Percentiles rank a stretch among this genome's conserved stretches.
These are phyloP conservation scores for Tauraco erythrolophus DNA, from an alignment of 2,113 vertebrate species.

Conservation along the genomic window DNA sequence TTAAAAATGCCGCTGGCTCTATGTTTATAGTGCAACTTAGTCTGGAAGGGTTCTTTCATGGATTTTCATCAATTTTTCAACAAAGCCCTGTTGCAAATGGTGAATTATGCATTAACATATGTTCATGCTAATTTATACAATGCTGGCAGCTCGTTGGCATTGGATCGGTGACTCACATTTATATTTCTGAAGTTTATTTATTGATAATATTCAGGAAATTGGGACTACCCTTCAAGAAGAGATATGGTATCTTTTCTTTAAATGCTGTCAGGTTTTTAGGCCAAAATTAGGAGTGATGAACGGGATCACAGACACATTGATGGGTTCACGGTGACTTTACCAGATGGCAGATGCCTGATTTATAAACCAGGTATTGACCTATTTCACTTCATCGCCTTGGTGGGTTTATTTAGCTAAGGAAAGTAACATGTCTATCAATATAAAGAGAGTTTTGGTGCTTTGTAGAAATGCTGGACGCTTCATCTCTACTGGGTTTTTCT, in stretches of 20 bases:
- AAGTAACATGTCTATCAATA: neutral
- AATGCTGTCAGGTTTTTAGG: neutral
- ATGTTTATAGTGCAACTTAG: conserved; percentile 33
- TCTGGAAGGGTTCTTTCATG: conserved; percentile 59
- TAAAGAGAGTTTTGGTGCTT: neutral
- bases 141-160: conserved; percentile 65
- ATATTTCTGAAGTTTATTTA: conserved; percentile 54
- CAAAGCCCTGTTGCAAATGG: conserved; percentile 58
- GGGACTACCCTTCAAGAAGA: neutral
- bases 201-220: conserved; percentile 34
- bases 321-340: neutral
- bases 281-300: neutral
- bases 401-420: neutral
- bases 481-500: neutral
- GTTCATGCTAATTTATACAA: conserved; percentile 72
- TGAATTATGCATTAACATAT: conserved; percentile 81
- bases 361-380: neutral
- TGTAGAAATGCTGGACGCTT: rapidly evolving
- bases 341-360: neutral
- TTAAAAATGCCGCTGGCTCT: neutral
- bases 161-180: conserved; percentile 45
- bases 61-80: conserved; percentile 74
- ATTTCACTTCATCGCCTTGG: neutral
- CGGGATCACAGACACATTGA: rapidly evolving
- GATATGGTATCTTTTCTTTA: neutral